Evolutionary conservation across 2,113 vertebrate genomes (phyloP).

Genomic region (Sinocyclocheilus rhinocerous): DNA sequence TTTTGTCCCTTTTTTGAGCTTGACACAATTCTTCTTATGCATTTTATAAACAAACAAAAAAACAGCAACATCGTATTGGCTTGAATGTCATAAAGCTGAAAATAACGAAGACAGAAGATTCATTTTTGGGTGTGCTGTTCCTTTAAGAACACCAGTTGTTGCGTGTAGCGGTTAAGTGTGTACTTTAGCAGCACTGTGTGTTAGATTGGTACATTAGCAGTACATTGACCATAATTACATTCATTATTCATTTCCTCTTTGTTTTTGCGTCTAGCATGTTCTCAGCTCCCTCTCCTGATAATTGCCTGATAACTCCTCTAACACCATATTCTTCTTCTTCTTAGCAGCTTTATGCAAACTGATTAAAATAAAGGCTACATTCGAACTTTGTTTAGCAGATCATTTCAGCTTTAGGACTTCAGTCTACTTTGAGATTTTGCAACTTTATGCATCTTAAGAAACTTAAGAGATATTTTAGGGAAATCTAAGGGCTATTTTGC

Average conservation of each 20-base stretch:
- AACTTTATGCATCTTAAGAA: neutral
- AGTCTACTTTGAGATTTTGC: neutral
- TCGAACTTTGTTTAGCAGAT: neutral
- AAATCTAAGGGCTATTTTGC: too few species aligned
- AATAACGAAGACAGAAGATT: neutral
- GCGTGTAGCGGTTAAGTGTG: neutral
- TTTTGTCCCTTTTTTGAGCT: neutral
- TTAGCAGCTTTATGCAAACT: neutral
- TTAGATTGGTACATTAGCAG: conserved; percentile 18
- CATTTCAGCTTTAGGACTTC: neutral
- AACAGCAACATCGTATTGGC: neutral
- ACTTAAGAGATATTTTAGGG: too few species aligned
- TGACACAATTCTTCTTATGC: neutral
- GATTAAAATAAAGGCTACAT: neutral
- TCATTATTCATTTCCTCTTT: neutral
- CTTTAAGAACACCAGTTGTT: neutral
- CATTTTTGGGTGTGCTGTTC: neutral
- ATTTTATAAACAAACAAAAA: neutral
- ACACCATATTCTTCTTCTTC: neutral
- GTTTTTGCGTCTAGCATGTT: neutral
- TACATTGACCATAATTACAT: neutral
- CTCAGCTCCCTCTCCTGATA: neutral
- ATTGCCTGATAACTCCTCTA: neutral
- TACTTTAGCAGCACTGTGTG: neutral
- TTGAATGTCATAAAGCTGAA: neutral